Conservation (phyloP, 2,113 vertebrate species). For the Rhodinocichla rosea region DNA sequence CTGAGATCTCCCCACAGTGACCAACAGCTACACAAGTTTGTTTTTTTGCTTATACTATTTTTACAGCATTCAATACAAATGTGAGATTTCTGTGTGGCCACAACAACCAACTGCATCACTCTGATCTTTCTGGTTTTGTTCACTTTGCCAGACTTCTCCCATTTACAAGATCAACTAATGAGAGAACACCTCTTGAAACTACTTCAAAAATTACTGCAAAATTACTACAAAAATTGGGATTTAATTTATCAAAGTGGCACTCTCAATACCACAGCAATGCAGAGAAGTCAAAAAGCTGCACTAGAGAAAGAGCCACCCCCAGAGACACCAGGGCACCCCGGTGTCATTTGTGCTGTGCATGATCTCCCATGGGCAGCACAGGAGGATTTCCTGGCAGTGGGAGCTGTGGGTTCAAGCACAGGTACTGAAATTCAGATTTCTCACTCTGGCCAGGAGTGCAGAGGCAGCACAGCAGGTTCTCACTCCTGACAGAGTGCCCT, state of each 20-base stretch:
- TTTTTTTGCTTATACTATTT: background rate
- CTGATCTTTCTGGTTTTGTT: background rate
- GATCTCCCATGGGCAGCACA: background rate
- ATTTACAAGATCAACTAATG: background rate
- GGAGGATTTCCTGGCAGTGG: background rate
- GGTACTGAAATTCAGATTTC: background rate
- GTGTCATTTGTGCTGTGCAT: background rate
- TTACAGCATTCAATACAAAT: background rate
- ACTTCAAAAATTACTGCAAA: background rate
- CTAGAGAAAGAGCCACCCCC: background rate
- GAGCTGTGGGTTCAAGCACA: background rate
- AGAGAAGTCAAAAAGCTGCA: background rate
- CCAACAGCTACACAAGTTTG: background rate
- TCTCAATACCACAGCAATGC: background rate
- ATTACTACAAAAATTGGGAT: background rate
- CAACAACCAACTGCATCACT: background rate
- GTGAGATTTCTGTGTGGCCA: background rate
- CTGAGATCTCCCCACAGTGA: background rate
- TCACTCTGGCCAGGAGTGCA: background rate
- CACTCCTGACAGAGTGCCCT: rapidly evolving
- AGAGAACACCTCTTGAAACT: background rate
- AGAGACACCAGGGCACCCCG: background rate
- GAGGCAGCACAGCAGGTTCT: background rate
- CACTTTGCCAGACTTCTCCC: background rate
- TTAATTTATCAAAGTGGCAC: background rate